phyloP scores from a whole-genome alignment of 2,113 vertebrate genomes.

The Stercorarius parasiticus region DNA sequence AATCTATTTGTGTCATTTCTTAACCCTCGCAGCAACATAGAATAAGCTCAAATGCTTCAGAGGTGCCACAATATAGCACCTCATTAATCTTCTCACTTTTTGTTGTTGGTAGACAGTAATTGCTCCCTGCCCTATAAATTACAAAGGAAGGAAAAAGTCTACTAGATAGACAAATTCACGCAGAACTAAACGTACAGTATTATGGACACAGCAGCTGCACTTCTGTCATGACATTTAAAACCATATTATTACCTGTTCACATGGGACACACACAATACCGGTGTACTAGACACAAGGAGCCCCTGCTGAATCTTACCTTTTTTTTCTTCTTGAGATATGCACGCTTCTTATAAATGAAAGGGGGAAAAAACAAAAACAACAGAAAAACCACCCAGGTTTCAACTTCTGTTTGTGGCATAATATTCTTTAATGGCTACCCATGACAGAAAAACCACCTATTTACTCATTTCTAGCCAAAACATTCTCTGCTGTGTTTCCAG shows the following conservation, averaged over 20 bases:
- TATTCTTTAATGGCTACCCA: not conserved
- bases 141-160: not conserved
- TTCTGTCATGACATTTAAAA: not conserved
- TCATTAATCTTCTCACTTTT: conserved; percentile 24
- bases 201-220: not conserved
- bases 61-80: not conserved
- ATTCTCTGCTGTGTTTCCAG: not conserved
- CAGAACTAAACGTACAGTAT: not conserved
- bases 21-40: not conserved
- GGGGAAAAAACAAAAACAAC: not conserved
- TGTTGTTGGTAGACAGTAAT: conserved; percentile 6
- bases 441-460: not conserved
- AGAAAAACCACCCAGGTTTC: fast-evolving
- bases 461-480: not conserved
- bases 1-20: not conserved
- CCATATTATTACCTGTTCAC: not conserved
- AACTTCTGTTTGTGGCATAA: not conserved
- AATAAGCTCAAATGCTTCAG: not conserved
- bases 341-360: not conserved
- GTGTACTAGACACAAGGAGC: not conserved
- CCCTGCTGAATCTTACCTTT: not conserved
- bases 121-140: conserved; percentile 2
- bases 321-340: not conserved
- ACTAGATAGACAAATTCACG: not conserved
- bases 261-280: not conserved